Evolutionary conservation across 1,140 invertebrate genomes (phyloP), one percentile per base, ranked within the genome.

Genomic region (Papilio polyxenes): DNA sequence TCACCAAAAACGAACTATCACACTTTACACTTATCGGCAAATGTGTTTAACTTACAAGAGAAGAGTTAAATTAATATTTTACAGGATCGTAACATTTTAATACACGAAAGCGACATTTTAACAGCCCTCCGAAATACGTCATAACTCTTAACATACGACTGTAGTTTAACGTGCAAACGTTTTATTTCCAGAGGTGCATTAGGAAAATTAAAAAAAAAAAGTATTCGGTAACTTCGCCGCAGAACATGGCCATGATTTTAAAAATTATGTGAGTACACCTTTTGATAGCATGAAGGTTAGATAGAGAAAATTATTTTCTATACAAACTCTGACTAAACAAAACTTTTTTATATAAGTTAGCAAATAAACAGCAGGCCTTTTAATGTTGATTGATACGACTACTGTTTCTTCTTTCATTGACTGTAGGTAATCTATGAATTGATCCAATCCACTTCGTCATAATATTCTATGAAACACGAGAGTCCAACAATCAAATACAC

Each of bases 131-230:
- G 23, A 31, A 56, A 37, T 69, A 69, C 31, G 65, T 69, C 65
- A 69, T 69, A 69, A 69, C 65, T 65, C 62, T 69, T 65, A 37
- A 65, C 31, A 31, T 65, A 65, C 62, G 62, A 31, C 62, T n/a
- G 62, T 62, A 20, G 59, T 2, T 31, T 31, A 23, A 23, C 56
- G 62, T 65, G 62, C 10, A 69, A 69, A 69, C 31, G 23, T 65
- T 56, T 65, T 69, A 69, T 69, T 69, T 69, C 1, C 20, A 11
- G 23, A 20, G 31, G 31, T 69, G 65, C 65, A 69, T 69, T 69
- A 69, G 65, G 31, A 37, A 69, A 69, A 69, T 69, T 69, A 69
- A 69, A 69, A 69, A 69, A 69, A 69, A 69, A 69, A 69, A 69
- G 31, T 37, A 37, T 65, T 69, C 23, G 31, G 13, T 23, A 69